These are phyloP conservation scores for Pegoplata infirma DNA, from an alignment of 2,888 invertebrate genomes.

Conservation along the genomic window DNA sequence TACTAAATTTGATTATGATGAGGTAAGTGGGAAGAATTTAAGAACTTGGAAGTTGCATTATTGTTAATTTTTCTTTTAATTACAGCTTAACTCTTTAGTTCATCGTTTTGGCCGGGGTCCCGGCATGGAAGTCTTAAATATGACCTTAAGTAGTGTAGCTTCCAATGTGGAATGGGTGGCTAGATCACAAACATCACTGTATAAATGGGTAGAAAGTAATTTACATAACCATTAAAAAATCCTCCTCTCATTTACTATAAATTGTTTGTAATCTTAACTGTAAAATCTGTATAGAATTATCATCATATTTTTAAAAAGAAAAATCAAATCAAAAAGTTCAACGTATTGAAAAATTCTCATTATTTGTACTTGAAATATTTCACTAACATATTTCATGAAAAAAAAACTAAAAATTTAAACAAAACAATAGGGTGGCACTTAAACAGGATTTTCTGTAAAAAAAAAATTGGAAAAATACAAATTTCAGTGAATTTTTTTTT, in stretches of 20 bases:
- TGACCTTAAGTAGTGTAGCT: constrained; percentile 78
- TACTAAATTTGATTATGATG: constrained; percentile 78
- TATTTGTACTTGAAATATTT: constrained; percentile 43
- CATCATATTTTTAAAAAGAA: constrained; percentile 50
- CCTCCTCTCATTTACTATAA: constrained; percentile 13
- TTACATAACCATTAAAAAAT: constrained; percentile 73
- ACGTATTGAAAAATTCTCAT: constrained; percentile 23
- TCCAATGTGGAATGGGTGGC: constrained; percentile 78
- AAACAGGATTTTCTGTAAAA: too few relatives aligned
- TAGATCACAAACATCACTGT: constrained; percentile 76
- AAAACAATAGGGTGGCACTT: background rate
- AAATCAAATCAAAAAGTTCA: constrained; percentile 48
- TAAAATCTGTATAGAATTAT: constrained; percentile 61
- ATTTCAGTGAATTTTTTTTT: too few relatives aligned
- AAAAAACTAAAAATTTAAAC: background rate
- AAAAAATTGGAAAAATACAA: background rate
- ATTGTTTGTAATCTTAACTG: constrained; percentile 42
- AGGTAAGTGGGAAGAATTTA: constrained; percentile 69
- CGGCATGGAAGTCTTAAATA: constrained; percentile 77
- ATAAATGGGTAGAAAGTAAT: constrained; percentile 77
- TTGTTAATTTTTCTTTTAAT: background rate
- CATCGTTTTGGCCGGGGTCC: constrained; percentile 78
- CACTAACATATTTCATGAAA: constrained; percentile 8
- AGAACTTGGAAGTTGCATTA: background rate
- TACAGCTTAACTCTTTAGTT: constrained; percentile 77